Evolutionary conservation across 2,113 vertebrate species (phyloP).

Genomic region (Psilopogon haemacephalus): DNA sequence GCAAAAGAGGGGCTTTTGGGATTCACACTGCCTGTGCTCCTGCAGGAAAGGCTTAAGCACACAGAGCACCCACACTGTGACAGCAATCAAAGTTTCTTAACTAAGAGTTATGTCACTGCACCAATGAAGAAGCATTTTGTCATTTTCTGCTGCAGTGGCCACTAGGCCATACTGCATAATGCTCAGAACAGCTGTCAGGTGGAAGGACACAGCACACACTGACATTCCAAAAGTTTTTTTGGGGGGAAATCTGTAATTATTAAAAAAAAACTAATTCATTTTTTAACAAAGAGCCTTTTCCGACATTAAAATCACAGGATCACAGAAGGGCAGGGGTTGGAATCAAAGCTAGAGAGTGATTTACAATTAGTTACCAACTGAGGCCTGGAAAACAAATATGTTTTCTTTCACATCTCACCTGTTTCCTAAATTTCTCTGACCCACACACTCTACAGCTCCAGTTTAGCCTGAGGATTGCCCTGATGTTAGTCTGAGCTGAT

Average conservation of each 20-base stretch:
- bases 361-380: background rate
- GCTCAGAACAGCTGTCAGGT: background rate
- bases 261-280: background rate
- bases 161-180: background rate
- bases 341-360: background rate
- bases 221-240: background rate
- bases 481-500: background rate
- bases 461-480: background rate
- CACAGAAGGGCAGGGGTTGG: no score
- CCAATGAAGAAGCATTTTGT: background rate
- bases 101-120: background rate
- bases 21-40: background rate
- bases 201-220: background rate
- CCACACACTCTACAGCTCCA: background rate
- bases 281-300: background rate
- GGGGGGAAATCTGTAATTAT: background rate
- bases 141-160: background rate
- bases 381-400: background rate
- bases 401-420: background rate
- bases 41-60: background rate
- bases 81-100: constrained; percentile 1
- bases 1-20: constrained; percentile 32
- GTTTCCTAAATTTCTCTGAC: background rate
- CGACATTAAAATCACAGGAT: background rate
- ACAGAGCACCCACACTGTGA: background rate